Percentiles rank a stretch among this genome's conserved stretches.
Evolutionary conservation across 2,797 vertebrate genomes (phyloP).

Genomic region (Anas georgica): DNA sequence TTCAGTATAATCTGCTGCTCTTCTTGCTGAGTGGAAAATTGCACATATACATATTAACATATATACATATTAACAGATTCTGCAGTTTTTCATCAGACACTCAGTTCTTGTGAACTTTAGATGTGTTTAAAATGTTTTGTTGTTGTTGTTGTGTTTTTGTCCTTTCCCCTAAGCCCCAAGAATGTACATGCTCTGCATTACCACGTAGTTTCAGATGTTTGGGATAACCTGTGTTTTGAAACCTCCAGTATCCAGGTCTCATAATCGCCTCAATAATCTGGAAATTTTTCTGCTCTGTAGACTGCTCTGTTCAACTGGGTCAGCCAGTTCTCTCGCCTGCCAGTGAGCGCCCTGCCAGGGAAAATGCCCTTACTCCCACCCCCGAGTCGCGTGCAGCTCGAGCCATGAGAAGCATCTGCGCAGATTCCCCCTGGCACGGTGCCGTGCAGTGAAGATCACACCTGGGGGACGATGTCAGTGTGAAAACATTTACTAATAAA

Average conservation of each 20-base stretch:
- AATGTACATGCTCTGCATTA: not conserved
- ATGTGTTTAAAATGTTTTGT: not conserved
- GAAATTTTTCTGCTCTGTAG: not conserved
- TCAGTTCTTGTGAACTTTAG: not conserved
- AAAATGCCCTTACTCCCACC: not conserved
- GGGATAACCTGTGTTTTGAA: constrained; percentile 12
- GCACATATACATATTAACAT: not conserved
- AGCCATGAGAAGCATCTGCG: fast-evolving
- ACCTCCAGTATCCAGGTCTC: not conserved
- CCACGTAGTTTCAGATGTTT: not conserved
- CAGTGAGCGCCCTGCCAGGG: not conserved
- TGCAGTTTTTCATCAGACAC: not conserved
- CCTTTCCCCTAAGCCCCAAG: not conserved
- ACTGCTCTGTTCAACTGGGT: not conserved
- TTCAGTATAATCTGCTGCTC: not conserved
- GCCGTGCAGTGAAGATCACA: not conserved
- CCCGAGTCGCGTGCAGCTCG: fast-evolving
- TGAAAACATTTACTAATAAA: not conserved
- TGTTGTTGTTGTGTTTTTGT: not conserved
- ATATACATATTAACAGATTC: not conserved
- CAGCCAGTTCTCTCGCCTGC: not conserved
- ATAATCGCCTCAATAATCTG: not conserved
- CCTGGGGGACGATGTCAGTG: not conserved
- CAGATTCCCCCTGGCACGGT: not conserved
- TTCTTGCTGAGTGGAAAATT: not conserved